Percentiles rank a stretch among this genome's conserved stretches.
phyloP scores from a whole-genome alignment of 2,113 vertebrate genomes.

The Ameiurus melas region DNA sequence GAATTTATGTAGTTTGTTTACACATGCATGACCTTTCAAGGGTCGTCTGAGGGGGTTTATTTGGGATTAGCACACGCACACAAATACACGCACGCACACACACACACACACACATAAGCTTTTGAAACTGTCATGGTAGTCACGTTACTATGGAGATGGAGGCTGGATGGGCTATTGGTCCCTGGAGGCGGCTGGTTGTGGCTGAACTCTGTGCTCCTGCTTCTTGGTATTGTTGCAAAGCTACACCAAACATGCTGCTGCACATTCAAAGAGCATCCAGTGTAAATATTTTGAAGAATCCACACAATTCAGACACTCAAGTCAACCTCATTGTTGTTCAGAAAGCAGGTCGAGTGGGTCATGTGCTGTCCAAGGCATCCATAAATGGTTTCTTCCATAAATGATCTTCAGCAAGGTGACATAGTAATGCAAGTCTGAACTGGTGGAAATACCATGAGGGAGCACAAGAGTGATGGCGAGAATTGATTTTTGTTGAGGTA shows the following conservation, averaged over 20 bases:
- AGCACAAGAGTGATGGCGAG: slow-evolving; percentile 2
- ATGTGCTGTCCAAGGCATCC: slow-evolving; percentile 10
- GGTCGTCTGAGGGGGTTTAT: slow-evolving; percentile 8
- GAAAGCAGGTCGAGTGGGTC: slow-evolving; percentile 20
- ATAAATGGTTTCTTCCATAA: slow-evolving; percentile 1
- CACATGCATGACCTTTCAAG: slow-evolving; percentile 39
- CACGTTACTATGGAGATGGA: slow-evolving; percentile 67
- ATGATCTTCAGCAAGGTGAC: slow-evolving; percentile 1
- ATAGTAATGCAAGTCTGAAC: slow-evolving; percentile 5
- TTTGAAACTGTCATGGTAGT: slow-evolving; percentile 51
- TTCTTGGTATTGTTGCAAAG: slow-evolving; percentile 64
- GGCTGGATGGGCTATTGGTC: slow-evolving; percentile 68
- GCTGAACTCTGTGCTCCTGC: slow-evolving; percentile 36
- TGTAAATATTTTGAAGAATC: slow-evolving; percentile 47
- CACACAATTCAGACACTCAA: slow-evolving; percentile 24
- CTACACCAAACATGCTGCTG: slow-evolving; percentile 66
- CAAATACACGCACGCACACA: slow-evolving; percentile 9
- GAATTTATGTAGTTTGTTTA: slow-evolving; percentile 35
- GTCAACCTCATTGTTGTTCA: not conserved
- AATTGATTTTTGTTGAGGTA: slow-evolving; percentile 31
- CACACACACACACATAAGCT: slow-evolving; percentile 26
- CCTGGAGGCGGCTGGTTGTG: slow-evolving; percentile 69
- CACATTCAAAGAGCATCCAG: slow-evolving; percentile 69
- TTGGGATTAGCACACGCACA: slow-evolving; percentile 26
- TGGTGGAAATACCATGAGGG: not conserved